Conservation (phyloP, 2,113 vertebrate species). For the Cyprinus carpio region DNA sequence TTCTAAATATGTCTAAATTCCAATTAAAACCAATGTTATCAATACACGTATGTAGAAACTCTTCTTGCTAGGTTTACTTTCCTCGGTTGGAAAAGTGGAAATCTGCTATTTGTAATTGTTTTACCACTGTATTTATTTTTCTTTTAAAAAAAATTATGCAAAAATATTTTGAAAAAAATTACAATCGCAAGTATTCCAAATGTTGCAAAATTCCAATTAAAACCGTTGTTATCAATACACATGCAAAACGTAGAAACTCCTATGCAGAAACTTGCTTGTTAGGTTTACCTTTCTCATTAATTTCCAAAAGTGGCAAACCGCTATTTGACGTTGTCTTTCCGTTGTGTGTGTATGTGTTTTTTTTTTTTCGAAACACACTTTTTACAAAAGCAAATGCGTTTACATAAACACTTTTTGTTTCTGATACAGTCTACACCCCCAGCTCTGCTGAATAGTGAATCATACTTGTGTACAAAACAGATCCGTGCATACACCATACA, state of each 20-base stretch:
- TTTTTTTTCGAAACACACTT: background rate
- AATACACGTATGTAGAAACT: background rate
- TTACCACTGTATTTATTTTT: too few relatives aligned
- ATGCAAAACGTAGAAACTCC: background rate
- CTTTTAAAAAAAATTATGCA: too few relatives aligned
- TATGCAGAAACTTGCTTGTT: background rate
- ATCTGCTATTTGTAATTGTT: too few relatives aligned
- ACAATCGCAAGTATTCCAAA: background rate
- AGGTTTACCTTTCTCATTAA: background rate
- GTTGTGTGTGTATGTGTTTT: background rate
- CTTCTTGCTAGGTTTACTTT: background rate
- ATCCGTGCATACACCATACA: constrained; percentile 39
- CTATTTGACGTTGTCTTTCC: background rate
- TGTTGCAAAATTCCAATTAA: background rate
- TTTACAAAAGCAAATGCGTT: background rate
- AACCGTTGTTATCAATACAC: background rate
- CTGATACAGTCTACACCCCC: constrained; percentile 2
- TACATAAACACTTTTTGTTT: constrained; percentile 3
- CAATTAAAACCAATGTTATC: background rate
- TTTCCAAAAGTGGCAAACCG: background rate
- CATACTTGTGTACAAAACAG: constrained; percentile 57
- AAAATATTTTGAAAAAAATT: too few relatives aligned
- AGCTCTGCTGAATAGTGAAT: constrained; percentile 38
- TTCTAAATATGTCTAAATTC: background rate
- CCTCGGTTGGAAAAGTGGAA: too few relatives aligned